A percentile compares a stretch with the other conserved stretches of the same genome.
phyloP scores from a whole-genome alignment of 2,113 vertebrate species.

The Antechinus stuartii region DNA sequence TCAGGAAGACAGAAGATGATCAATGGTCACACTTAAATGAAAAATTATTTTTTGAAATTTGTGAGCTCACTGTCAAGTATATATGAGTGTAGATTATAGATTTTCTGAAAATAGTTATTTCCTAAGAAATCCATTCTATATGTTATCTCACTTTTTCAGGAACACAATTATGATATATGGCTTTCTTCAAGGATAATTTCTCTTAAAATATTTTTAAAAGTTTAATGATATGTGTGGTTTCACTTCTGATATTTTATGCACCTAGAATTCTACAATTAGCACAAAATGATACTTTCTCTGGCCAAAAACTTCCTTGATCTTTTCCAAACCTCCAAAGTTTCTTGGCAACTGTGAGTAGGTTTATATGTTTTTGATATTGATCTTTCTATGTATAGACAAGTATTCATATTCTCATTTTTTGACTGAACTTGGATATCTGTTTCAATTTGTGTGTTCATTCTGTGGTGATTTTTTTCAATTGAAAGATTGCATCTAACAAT shows the following conservation, averaged over 20 bases:
- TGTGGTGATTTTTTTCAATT: neutral
- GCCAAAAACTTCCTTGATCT: neutral
- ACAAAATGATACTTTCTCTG: neutral
- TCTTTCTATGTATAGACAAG: neutral
- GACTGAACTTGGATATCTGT: neutral
- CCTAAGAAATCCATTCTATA: neutral
- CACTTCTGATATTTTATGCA: neutral
- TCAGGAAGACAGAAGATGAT: no score
- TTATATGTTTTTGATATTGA: neutral
- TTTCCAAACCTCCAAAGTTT: neutral
- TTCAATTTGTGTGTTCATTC: neutral
- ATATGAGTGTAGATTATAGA: neutral
- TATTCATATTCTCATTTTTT: neutral
- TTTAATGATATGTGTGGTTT: neutral
- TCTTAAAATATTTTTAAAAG: conserved; percentile 18
- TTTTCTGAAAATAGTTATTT: neutral
- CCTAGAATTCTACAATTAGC: neutral
- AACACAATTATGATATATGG: neutral
- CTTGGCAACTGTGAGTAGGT: neutral
- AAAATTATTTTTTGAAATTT: neutral
- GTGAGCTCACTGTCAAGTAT: neutral
- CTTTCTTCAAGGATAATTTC: neutral
- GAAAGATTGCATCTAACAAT: neutral
- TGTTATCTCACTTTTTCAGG: neutral
- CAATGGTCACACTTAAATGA: neutral